Evolutionary conservation across 2,888 invertebrate species (phyloP).

Genomic region (Margaritifera margaritifera): DNA sequence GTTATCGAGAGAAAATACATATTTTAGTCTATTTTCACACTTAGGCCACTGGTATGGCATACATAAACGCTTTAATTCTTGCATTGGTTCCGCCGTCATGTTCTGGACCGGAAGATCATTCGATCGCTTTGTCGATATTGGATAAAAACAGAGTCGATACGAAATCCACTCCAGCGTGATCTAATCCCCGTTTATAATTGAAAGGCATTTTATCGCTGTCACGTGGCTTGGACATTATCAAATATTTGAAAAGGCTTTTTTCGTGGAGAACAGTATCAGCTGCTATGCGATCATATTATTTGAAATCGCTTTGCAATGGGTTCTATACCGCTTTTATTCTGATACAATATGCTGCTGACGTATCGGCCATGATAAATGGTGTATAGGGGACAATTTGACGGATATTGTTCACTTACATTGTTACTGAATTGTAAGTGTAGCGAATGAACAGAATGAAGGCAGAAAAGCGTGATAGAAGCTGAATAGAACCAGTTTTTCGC

Average conservation of each 20-base stretch:
- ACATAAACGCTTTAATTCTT: too few relatives aligned
- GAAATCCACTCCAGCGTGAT: not conserved
- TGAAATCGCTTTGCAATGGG: slow-evolving; percentile 24
- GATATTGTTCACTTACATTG: slow-evolving; percentile 33
- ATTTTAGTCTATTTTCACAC: too few relatives aligned
- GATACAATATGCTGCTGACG: slow-evolving; percentile 26
- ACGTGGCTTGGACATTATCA: slow-evolving; percentile 37
- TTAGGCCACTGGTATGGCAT: too few relatives aligned
- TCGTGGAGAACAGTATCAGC: slow-evolving; percentile 10
- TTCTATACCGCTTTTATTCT: slow-evolving; percentile 8
- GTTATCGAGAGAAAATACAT: too few relatives aligned
- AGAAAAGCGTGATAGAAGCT: slow-evolving; percentile 27
- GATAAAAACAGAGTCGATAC: too few relatives aligned
- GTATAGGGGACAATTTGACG: slow-evolving; percentile 33
- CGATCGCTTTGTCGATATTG: too few relatives aligned
- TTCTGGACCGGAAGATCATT: too few relatives aligned
- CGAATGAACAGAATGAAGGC: slow-evolving; percentile 27
- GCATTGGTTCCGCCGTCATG: too few relatives aligned
- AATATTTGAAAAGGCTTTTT: slow-evolving; percentile 37
- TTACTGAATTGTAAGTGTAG: slow-evolving; percentile 28
- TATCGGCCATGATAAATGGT: slow-evolving; percentile 30
- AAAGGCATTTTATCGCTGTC: slow-evolving; percentile 32
- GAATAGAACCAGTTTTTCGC: slow-evolving; percentile 14
- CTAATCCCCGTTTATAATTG: slow-evolving; percentile 36
- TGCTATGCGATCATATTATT: slow-evolving; percentile 12